These are phyloP conservation scores for Catalaphyllia jardinei DNA, from an alignment of 64 coral and sea anemone species.

Conservation along the genomic window DNA sequence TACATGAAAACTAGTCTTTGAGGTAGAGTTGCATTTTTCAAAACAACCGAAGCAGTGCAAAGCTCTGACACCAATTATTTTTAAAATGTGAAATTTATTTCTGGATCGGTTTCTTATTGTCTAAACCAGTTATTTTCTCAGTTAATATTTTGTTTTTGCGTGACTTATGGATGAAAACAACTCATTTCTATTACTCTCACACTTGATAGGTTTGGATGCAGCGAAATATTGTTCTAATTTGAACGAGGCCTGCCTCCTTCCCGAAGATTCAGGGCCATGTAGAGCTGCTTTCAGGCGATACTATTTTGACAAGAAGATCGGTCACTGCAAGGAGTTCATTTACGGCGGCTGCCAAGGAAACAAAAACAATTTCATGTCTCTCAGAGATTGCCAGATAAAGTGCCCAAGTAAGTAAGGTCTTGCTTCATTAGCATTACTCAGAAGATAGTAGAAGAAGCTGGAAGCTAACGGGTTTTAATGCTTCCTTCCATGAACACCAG, in stretches of 20 bases:
- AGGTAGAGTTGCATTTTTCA: too few relatives aligned
- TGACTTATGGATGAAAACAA: not conserved
- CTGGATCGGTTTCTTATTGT: too few relatives aligned
- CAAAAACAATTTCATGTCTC: conserved; percentile 15
- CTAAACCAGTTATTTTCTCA: too few relatives aligned
- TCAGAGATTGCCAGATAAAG: not conserved
- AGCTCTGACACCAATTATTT: too few relatives aligned
- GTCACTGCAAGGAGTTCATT: not conserved
- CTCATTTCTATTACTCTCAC: not conserved
- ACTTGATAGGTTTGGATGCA: not conserved
- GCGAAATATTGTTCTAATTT: not conserved
- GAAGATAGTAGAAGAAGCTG: too few relatives aligned
- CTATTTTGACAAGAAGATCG: not conserved
- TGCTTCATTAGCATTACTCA: too few relatives aligned
- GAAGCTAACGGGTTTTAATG: too few relatives aligned
- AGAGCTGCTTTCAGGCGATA: conserved; percentile 26
- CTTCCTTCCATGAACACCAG: too few relatives aligned
- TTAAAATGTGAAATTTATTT: too few relatives aligned
- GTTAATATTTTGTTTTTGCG: too few relatives aligned
- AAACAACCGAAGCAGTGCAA: too few relatives aligned
- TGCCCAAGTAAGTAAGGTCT: not conserved
- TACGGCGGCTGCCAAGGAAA: conserved; percentile 44
- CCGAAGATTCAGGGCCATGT: conserved; percentile 12
- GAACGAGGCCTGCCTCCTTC: not conserved
- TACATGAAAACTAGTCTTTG: too few relatives aligned